Evolutionary conservation across 2,888 invertebrate genomes (phyloP), one percentile per base, ranked within the genome.

Genomic region (Pantelozetes paolii): DNA sequence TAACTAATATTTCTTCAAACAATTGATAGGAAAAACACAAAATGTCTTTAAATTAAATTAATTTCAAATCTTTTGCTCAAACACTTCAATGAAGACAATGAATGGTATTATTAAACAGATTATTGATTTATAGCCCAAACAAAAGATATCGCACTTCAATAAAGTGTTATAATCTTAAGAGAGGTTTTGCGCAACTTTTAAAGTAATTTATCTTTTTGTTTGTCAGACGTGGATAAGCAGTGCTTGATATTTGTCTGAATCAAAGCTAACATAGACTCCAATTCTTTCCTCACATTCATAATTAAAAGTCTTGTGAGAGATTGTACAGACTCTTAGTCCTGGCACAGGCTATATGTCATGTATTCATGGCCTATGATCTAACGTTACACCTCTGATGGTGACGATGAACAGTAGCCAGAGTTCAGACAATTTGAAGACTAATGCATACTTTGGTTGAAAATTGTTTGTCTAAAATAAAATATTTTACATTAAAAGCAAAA

Each of bases 361-460:
- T 40, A 8, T 20, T 6, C 20, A 67, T 67, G 67, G 67, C 67
- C 67, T 67, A 23, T 67, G 67, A 36, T 67, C 67, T 67, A 62
- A 62, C 62, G 62, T 62, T 62, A 67, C 67, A 67, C 67, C 67
- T 40, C 36, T 42, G 26, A 67, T 42, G 62, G 67, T 67, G 67
- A 67, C 67, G 42, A 67, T 2, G 42, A 67, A 67, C 67, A 67
- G 67, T 67, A 67, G 67, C 67, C 67, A 40, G 42, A 67, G 36
- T 62, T 62, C n/a, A 62, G 32, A 28, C 62, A 20, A 67, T 20
- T 42, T 36, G 40, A 3, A 67, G 40, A n/a, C 11, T 36, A 42
- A 42, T 67, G 42, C 40, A 67, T 54, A 6, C 26, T 64, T 67
- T 6, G 2, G 23, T 18, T 2, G 42, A 8, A 42, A 67, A 42